Conservation (phyloP, 35 echinoderm and acorn worm genomes). For the Stichopus chloronotus region DNA sequence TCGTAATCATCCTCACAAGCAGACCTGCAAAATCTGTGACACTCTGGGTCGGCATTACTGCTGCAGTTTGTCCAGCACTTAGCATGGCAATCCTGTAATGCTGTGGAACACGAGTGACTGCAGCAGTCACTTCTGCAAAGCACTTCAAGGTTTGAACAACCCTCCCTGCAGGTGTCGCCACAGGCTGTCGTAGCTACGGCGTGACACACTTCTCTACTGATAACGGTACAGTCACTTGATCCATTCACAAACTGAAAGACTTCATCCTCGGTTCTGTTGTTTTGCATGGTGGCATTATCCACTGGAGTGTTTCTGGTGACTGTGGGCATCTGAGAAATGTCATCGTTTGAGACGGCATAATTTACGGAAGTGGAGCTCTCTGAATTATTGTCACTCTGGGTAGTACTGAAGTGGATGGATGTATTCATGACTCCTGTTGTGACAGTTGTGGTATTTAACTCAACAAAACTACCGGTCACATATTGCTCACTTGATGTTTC, state of each 20-base stretch:
- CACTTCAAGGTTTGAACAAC: neutral
- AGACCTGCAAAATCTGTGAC: slow-evolving; percentile 20
- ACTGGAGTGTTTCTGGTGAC: neutral
- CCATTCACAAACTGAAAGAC: neutral
- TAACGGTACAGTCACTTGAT: slow-evolving; percentile 8
- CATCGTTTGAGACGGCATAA: neutral
- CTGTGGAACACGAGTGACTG: neutral
- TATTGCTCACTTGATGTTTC: too few relatives aligned
- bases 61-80: neutral
- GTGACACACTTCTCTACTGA: slow-evolving; percentile 1
- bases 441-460: neutral
- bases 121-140: slow-evolving; percentile 35
- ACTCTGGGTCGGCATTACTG: neutral
- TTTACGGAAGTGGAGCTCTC: neutral
- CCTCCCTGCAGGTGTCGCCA: neutral
- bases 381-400: neutral
- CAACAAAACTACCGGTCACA: too few relatives aligned
- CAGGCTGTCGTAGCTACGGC: neutral
- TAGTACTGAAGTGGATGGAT: neutral
- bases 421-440: neutral
- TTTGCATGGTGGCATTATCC: neutral
- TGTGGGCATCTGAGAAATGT: neutral
- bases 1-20: slow-evolving; percentile 23
- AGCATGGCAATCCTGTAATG: neutral
- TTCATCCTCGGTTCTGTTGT: neutral